A percentile compares a stretch with the other conserved stretches of the same genome.
These are phyloP conservation scores for Pseudomugil gertrudae DNA, from an alignment of 2,797 vertebrate species.

Conservation along the genomic window DNA sequence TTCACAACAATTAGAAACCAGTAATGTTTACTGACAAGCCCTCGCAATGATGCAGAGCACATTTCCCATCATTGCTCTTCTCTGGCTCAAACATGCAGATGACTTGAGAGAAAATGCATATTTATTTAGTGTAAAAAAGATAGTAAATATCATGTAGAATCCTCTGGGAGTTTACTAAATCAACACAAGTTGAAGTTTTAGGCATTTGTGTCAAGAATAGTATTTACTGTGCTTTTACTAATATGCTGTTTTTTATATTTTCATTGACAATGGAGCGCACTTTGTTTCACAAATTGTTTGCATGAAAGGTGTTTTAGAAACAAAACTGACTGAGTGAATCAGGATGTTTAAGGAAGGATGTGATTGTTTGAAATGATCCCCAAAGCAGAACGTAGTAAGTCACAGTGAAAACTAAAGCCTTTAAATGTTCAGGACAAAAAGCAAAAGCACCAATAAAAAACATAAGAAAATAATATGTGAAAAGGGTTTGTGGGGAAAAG, in stretches of 20 bases:
- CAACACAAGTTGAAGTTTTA: slow-evolving; percentile 14
- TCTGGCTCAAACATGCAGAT: slow-evolving; percentile 62
- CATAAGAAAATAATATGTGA: slow-evolving; percentile 11
- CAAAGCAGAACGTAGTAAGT: slow-evolving; percentile 34
- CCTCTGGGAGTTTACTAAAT: slow-evolving; percentile 24
- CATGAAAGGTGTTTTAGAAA: background rate
- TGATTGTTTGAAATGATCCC: slow-evolving; percentile 29
- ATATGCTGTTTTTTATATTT: background rate
- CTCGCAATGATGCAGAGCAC: slow-evolving; percentile 48
- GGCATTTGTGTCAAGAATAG: slow-evolving; percentile 22
- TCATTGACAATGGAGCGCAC: background rate
- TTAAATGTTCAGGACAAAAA: slow-evolving; percentile 17
- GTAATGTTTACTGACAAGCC: slow-evolving; percentile 42
- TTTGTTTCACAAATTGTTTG: background rate
- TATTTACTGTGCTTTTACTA: slow-evolving; percentile 8
- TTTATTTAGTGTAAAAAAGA: slow-evolving; percentile 43
- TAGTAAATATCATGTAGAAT: slow-evolving; percentile 49
- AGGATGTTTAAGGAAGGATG: slow-evolving; percentile 34
- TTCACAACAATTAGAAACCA: slow-evolving; percentile 59
- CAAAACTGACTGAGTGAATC: slow-evolving; percentile 10
- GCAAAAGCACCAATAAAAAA: background rate
- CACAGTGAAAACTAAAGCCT: slow-evolving; percentile 6
- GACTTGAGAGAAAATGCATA: slow-evolving; percentile 46
- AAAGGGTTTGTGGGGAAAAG: slow-evolving; percentile 5
- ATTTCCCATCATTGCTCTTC: slow-evolving; percentile 42